Base-by-base conservation (phyloP, 1,140 invertebrate species). In the Drosophila ficusphila region DNA sequence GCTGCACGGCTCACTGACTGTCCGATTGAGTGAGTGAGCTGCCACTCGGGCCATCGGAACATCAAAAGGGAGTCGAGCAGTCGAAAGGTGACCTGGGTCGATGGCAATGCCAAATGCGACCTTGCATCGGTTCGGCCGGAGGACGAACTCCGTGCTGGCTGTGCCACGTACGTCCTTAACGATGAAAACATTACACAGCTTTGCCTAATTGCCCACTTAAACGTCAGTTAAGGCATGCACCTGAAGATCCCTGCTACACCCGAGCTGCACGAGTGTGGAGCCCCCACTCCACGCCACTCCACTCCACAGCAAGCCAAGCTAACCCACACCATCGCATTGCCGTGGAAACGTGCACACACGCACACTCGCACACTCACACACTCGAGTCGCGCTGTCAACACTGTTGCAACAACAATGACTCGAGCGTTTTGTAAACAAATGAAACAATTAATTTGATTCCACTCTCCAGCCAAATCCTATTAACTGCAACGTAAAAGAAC, bases 401-500 rank as follows among this genome's bases (percentile, higher is more conserved):
- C n/a, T 54, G 31, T 57, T 51, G 60, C 61, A 83, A 41, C 54
- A 60, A 71, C 39, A 83, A 49, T 70, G 51, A 62, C 44, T 58
- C 38, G 14, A 56, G 52, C 60, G 61, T 68, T 86, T 76, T 76
- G 61, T 74, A 77, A 77, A 62, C 64, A 86, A 88, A 88, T 74
- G 64, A 74, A 77, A 88, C 82, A 86, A 88, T 88, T 88, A 85
- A 85, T 86, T 85, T 77, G 68, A 81, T 85, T 77, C 58, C 82
- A 57, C 60, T 71, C 69, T 74, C 42, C 68, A 86, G 65, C 41
- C 51, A 76, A 81, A 88, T 88, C 77, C 82, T 74, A 77, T 86
- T 86, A 88, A 77, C 77, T 77, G 68, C 73, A 81, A 52, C 39
- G 44, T 52, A 38, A 65, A 74, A 71, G 48, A 54, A 62, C 34